Base-by-base conservation (phyloP, 2,113 vertebrate species). In the Rhinolophus sinicus region DNA sequence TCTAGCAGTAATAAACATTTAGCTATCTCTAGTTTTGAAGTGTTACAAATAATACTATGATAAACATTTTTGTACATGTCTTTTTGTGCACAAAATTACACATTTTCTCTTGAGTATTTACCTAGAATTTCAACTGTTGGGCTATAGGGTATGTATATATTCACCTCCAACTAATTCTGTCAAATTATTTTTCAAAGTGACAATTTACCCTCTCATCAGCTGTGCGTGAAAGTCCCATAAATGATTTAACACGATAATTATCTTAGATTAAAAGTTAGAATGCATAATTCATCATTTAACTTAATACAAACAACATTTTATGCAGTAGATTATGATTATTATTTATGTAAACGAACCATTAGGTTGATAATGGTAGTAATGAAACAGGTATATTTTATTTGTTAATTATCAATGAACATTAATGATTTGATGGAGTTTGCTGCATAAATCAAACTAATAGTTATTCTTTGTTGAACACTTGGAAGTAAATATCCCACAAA, bases 261-360 rank as follows among this genome's bases (percentile, higher is more conserved):
- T 40, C 52, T 73, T 83, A 85, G 30, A 84, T 10, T 89, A 78
- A 83, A 91, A 94, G 56, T 93, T 95, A 78, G 64, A 81, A 47
- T 77, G 8, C 1, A 33, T 88, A 95, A 95, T 88, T 93, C 69
- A 84, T 95, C 60, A 65, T 93, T 88, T 40, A 76, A 81, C 47
- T 96, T 56, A 90, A 82, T 69, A 72, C 33, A 62, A 64, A 93
- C 38, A 78, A 28, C 19, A 90, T 90, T 97, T 95, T 70, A 65
- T 88, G 21, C 40, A 92, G 72, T 88, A 64, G n/a, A 88, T 84
- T n/a, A 50, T 56, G 28, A 90, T 84, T 90, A 84, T 76, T 33
- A 62, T 88, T 96, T 96, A 96, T 67, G 62, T 77, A 96, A 96
- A 93, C 24, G 92, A 80, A 76, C 92, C 72, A 80, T 91, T 69